These are phyloP conservation scores for Tachuris rubrigastra DNA, from an alignment of 2,113 vertebrate species.

Conservation along the genomic window DNA sequence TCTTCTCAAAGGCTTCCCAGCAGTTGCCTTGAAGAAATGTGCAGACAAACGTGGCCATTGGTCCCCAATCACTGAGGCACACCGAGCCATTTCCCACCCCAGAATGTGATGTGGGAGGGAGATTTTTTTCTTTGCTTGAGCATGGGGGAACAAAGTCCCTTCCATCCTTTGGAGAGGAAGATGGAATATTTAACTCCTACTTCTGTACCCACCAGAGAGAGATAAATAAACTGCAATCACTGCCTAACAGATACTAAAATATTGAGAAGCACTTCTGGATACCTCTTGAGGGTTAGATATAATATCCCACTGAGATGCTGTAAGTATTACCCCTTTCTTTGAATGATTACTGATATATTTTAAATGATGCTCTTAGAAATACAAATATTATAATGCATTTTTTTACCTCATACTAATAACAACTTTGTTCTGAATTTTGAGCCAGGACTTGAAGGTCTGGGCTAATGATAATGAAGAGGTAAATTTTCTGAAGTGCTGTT, in stretches of 20 bases:
- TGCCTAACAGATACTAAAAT: slow-evolving; percentile 63
- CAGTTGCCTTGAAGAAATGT: neutral
- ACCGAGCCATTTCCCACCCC: neutral
- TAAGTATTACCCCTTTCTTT: neutral
- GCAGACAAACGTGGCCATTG: neutral
- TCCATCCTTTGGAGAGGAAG: neutral
- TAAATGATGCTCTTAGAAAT: slow-evolving; percentile 43
- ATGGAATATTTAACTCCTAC: slow-evolving; percentile 33
- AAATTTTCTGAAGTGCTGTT: slow-evolving; percentile 11
- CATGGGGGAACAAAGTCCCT: neutral
- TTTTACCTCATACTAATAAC: neutral
- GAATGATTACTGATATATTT: slow-evolving; percentile 7
- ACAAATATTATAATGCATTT: slow-evolving; percentile 13
- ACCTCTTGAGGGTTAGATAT: slow-evolving; percentile 42
- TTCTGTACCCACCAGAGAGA: slow-evolving; percentile 28
- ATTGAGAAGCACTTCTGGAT: slow-evolving; percentile 51
- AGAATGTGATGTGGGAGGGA: neutral
- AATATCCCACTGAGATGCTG: neutral
- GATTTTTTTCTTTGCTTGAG: neutral
- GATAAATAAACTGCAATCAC: slow-evolving; percentile 47
- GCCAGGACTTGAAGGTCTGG: neutral
- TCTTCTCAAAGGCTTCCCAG: neutral
- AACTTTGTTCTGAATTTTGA: slow-evolving; percentile 3
- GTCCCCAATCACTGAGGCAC: neutral
- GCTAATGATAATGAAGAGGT: neutral